Evolutionary conservation across 2,113 vertebrate species (phyloP).

Genomic region (Cyanocitta stelleri): DNA sequence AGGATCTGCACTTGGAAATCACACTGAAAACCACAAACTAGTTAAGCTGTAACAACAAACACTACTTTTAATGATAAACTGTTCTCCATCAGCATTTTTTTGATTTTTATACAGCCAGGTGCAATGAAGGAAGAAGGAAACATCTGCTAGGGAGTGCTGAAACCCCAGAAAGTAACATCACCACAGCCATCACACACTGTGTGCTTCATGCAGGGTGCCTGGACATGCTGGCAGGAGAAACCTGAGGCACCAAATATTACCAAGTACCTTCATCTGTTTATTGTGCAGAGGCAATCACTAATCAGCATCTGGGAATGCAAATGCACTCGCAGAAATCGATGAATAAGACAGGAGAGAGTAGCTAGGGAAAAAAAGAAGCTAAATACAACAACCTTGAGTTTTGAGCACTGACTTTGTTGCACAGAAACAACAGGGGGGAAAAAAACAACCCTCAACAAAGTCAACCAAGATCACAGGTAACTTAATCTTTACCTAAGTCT

Average conservation of each 20-base stretch:
- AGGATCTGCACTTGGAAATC: background rate
- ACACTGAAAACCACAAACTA: background rate
- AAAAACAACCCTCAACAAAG: background rate
- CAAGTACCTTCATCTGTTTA: background rate
- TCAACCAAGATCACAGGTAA: background rate
- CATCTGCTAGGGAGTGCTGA: slow-evolving; percentile 8
- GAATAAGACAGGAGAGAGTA: background rate
- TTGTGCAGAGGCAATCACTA: background rate
- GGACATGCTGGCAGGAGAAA: background rate
- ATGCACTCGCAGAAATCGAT: background rate
- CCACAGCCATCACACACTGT: fast-evolving
- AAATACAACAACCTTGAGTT: background rate
- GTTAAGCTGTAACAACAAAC: background rate
- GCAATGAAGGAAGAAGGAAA: slow-evolving; percentile 16
- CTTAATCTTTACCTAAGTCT: background rate
- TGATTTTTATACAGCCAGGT: background rate
- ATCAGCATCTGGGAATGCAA: slow-evolving; percentile 11
- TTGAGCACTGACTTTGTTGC: background rate
- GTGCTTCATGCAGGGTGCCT: background rate
- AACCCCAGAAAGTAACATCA: background rate
- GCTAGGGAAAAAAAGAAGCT: background rate
- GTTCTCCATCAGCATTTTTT: background rate
- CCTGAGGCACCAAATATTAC: background rate
- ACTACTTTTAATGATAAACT: background rate
- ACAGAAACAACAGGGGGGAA: background rate